These are phyloP conservation scores for Camelus bactrianus DNA, from an alignment of 2,113 vertebrate species.

Conservation along the genomic window DNA sequence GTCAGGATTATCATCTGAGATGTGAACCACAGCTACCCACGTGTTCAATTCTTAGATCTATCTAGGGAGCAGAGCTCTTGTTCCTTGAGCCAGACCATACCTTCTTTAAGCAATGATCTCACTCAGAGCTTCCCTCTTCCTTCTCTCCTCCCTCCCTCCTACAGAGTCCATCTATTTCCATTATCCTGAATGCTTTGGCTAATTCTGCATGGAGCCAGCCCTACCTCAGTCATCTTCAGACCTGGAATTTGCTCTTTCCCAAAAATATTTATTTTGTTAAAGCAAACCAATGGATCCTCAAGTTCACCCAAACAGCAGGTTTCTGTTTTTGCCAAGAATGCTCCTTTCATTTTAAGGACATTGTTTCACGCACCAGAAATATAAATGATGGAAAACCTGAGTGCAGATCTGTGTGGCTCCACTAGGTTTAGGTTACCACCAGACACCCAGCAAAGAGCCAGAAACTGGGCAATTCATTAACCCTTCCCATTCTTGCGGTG, in stretches of 20 bases:
- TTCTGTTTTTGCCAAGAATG: conserved; percentile 79
- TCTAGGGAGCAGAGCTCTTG: not conserved
- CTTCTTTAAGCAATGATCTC: conserved; percentile 82
- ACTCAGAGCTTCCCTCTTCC: conserved; percentile 80
- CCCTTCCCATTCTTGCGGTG: not conserved
- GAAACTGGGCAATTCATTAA: not conserved
- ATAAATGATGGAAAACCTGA: conserved; percentile 56
- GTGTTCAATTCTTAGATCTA: not conserved
- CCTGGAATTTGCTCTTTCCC: conserved; percentile 74
- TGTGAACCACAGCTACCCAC: not conserved
- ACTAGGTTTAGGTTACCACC: conserved; percentile 1
- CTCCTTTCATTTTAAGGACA: conserved; percentile 60
- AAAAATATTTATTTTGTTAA: conserved; percentile 84
- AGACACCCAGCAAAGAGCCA: not conserved
- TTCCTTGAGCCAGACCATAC: conserved; percentile 74
- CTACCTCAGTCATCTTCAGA: conserved; percentile 80
- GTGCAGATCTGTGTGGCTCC: not conserved
- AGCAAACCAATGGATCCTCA: conserved; percentile 79
- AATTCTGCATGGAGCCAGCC: conserved; percentile 70
- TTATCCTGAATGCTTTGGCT: conserved; percentile 67
- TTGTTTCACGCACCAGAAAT: conserved; percentile 67
- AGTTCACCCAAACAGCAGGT: conserved; percentile 80
- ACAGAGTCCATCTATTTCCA: conserved; percentile 79
- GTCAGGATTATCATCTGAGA: conserved; percentile 9
- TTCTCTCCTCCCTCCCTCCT: conserved; percentile 82